These are phyloP conservation scores for Anagyrus pseudococci DNA, from an alignment of 2,888 invertebrate genomes.

Conservation along the genomic window DNA sequence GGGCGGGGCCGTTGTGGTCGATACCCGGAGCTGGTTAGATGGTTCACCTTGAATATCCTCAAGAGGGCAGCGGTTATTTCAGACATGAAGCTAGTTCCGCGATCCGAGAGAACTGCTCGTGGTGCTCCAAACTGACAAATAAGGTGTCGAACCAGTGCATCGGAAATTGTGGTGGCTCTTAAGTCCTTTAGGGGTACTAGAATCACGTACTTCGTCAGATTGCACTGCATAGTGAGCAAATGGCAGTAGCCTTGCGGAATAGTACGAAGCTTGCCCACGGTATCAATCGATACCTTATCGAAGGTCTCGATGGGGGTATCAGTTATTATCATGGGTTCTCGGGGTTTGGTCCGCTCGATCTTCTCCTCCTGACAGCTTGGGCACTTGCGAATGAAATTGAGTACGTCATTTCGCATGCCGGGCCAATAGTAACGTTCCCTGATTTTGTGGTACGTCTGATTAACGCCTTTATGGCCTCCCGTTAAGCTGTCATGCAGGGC, in stretches of 20 bases:
- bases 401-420: constrained; percentile 32
- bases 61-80: neutral
- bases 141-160: constrained; percentile 8
- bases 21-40: neutral
- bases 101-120: neutral
- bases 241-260: constrained; percentile 30
- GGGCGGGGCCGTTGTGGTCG: neutral
- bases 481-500: constrained; percentile 32
- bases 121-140: constrained; percentile 5
- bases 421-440: constrained; percentile 36
- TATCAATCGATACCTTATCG: constrained; percentile 37
- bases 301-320: constrained; percentile 35
- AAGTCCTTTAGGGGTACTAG: neutral
- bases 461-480: constrained; percentile 38
- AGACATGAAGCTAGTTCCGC: neutral
- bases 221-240: constrained; percentile 35
- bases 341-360: constrained; percentile 18
- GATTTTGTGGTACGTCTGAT: constrained; percentile 33
- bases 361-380: constrained; percentile 39
- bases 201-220: constrained; percentile 8
- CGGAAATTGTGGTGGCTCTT: constrained; percentile 3
- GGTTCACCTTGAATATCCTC: neutral
- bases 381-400: constrained; percentile 33
- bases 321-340: constrained; percentile 39
- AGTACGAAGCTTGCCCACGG: constrained; percentile 16